A percentile compares a stretch with the other conserved stretches of the same genome.
phyloP scores from a whole-genome alignment of 2,797 vertebrate genomes.

The Tragelaphus oryx region DNA sequence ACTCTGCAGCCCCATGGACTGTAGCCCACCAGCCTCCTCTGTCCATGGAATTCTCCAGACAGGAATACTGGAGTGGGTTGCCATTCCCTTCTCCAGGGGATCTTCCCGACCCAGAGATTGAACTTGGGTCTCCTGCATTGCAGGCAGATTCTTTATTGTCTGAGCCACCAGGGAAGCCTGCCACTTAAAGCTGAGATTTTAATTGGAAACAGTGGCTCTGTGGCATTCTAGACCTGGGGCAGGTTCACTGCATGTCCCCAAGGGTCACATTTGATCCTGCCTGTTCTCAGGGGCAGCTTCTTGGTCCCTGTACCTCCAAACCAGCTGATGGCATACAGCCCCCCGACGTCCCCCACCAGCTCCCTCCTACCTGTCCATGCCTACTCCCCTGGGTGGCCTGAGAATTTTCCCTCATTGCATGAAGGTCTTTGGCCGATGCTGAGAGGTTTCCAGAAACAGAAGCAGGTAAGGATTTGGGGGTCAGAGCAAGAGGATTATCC shows the following conservation, averaged over 20 bases:
- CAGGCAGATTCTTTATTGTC: background rate
- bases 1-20: background rate
- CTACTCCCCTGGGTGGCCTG: background rate
- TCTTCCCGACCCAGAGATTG: background rate
- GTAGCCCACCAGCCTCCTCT: background rate
- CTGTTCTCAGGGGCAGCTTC: background rate
- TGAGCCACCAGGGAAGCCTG: background rate
- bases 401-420: background rate
- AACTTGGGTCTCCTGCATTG: background rate
- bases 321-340: background rate
- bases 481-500: background rate
- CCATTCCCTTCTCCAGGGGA: background rate
- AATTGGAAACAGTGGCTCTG: background rate
- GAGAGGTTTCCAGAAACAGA: background rate
- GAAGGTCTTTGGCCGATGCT: background rate
- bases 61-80: background rate
- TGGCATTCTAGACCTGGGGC: background rate
- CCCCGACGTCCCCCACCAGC: accelerated
- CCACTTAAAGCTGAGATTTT: background rate
- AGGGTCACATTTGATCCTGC: background rate
- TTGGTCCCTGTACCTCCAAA: background rate
- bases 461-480: background rate
- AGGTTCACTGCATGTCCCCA: background rate
- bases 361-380: background rate
- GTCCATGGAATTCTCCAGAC: background rate